Evolutionary conservation across 2,888 invertebrate genomes (phyloP), one percentile per base, ranked within the genome.

Genomic region (Malacosoma neustria): DNA sequence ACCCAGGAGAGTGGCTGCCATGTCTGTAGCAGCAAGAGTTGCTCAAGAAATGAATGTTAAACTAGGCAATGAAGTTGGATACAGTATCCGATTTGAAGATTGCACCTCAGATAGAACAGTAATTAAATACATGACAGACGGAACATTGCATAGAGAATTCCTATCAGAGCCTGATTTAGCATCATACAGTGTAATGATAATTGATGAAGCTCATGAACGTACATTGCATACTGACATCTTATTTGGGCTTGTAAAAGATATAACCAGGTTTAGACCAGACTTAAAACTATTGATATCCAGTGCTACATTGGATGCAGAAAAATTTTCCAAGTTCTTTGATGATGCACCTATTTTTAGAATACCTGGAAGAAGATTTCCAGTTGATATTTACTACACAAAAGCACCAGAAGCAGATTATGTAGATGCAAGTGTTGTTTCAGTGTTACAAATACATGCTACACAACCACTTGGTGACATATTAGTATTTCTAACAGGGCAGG

Each of bases 51-150:
- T 99, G 95, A 91, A 91, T 49, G 94, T 96, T 0, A 99, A 99
- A 81, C 87, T 99, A 14, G 99, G 99, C 35, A 95, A 94, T 72
- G 95, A 95, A 86, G 95, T 95, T 34, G 93, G 93, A 3, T 93
- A 93, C 54, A 92, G 93, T 47, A 99, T 99, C 59, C 89, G 99
- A 54, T 99, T 99, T 87, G 99, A 99, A 85, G 99, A 99, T 70
- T 99, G 99, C 67, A 99, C 99, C 1, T 98, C 98, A 2, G 98
- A 99, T 71, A 88, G 98, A 50, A 99, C 99, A 4, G 88, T 96
- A 12, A 90, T 99, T 34, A 99, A 99, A 75, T 99, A 99, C 67
- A 99, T 99, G 99, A 99, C 99, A 15, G 99, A 99, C 79, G 99
- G 99, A 60, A 99, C 99, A 62, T 77, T 99, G 32, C 94, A 99